Base-by-base conservation (phyloP, 2,113 vertebrate genomes). In the Daboia siamensis region DNA sequence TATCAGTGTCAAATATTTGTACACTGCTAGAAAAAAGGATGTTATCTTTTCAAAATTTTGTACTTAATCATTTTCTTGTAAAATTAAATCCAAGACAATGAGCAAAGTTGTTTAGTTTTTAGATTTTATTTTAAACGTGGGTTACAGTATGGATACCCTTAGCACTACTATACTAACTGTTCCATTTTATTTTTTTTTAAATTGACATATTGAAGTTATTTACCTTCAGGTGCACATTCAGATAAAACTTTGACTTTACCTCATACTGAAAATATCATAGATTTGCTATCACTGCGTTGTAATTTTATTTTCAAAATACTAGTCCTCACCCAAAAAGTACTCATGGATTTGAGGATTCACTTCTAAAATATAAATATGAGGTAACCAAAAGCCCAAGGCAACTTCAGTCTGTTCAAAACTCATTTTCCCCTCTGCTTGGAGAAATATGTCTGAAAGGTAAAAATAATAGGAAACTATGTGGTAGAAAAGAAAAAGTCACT, bases 281-380 rank as follows among this genome's bases (percentile, higher is more conserved):
- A 96, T 97, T 96, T 96, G 95, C 96, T 97, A 96, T 97, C 96
- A 97, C 93, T 94, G 94, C 95, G 96, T 96, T 94, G 96, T 97
- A 98, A 96, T 98, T 96, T 97, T 97, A 97, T 97, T 98, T 97
- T 97, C 94, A 97, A 96, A 95, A 97, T 97, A 98, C 97, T 97
- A 97, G 97, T 97, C 93, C 93, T 97, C 96, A 97, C 97, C 98
- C 97, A 96, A 94, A 97, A 95, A 97, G 97, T 96, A 96, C 96
- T 97, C 96, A 96, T 96, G 95, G 96, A 51, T 51, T 51, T 51
- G 48, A 51, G 93, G 91, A 97, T 98, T 98, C 97, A 97, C 97
- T 97, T 98, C 97, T 98, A 97, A 98, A 98, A 98, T 96, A 98
- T 95, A 98, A 98, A 98, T 97, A 95, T 95, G 96, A 97, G 97